Evolutionary conservation across 2,797 vertebrate genomes (phyloP).

Genomic region (Schizopygopsis malacanthus): DNA sequence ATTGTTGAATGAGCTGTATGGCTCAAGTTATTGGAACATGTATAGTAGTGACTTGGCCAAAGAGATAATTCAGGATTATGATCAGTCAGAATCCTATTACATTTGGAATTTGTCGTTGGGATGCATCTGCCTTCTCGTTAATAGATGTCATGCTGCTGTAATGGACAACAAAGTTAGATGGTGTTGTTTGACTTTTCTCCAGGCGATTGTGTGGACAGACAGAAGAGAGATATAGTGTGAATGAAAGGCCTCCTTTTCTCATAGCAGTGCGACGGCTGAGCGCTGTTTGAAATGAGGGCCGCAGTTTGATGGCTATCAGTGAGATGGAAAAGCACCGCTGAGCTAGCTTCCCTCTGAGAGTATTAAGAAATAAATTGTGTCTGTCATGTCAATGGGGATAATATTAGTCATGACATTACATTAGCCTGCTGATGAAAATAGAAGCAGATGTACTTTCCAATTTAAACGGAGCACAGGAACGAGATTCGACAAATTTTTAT

Average conservation of each 20-base stretch:
- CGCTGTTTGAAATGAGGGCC: slow-evolving; percentile 56
- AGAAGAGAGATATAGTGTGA: slow-evolving; percentile 32
- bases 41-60: not conserved
- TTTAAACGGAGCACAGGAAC: slow-evolving; percentile 46
- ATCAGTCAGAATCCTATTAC: slow-evolving; percentile 23
- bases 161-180: slow-evolving; percentile 35
- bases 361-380: slow-evolving; percentile 67
- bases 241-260: slow-evolving; percentile 46
- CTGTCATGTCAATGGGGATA: slow-evolving; percentile 65
- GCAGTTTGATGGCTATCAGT: slow-evolving; percentile 53
- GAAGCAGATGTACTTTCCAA: slow-evolving; percentile 58
- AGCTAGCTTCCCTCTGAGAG: slow-evolving; percentile 59
- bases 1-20: not conserved
- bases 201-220: slow-evolving; percentile 47
- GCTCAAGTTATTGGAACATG: not conserved
- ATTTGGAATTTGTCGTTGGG: not conserved
- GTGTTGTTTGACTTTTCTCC: slow-evolving; percentile 62
- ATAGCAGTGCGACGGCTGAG: slow-evolving; percentile 41
- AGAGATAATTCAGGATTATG: slow-evolving; percentile 1
- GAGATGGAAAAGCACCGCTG: slow-evolving; percentile 57
- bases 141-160: not conserved
- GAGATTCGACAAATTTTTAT: slow-evolving; percentile 19
- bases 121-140: slow-evolving; percentile 16
- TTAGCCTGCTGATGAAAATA: slow-evolving; percentile 63
- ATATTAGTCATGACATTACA: slow-evolving; percentile 69